Evolutionary conservation across 2,888 invertebrate genomes (phyloP).

Genomic region (Ophraella communa): DNA sequence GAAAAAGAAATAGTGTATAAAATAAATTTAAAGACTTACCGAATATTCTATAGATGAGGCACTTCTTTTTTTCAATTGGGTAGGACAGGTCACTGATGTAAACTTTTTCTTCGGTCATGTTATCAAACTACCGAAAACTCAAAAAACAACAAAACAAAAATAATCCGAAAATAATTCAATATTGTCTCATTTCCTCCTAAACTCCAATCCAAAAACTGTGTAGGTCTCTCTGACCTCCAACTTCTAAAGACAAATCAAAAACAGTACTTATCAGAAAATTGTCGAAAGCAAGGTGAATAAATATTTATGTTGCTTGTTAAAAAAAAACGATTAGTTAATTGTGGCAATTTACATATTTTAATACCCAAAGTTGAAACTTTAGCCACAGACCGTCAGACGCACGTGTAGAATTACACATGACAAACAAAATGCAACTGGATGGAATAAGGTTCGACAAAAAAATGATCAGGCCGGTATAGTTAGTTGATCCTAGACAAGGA

Average conservation of each 20-base stretch:
- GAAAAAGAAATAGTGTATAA: no score
- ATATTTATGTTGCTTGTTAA: not conserved
- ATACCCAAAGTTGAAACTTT: not conserved
- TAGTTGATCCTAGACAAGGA: not conserved
- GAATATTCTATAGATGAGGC: slow-evolving; percentile 54
- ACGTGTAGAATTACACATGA: not conserved
- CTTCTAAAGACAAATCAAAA: slow-evolving; percentile 6
- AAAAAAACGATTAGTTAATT: not conserved
- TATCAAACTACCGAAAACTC: slow-evolving; percentile 12
- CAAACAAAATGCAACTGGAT: not conserved
- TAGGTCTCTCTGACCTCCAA: not conserved
- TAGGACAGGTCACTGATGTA: slow-evolving; percentile 56
- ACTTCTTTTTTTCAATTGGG: slow-evolving; percentile 56
- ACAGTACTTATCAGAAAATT: not conserved
- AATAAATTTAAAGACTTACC: slow-evolving; percentile 36
- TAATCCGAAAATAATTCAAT: not conserved
- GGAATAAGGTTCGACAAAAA: not conserved
- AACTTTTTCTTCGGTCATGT: slow-evolving; percentile 46
- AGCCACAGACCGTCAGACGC: not conserved
- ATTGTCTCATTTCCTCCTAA: slow-evolving; percentile 6
- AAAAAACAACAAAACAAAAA: slow-evolving; percentile 2
- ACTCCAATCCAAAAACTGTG: not conserved
- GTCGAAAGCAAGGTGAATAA: not conserved
- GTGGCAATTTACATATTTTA: not conserved
- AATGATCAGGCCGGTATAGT: not conserved